Conservation (phyloP, 2,797 vertebrate genomes). For the Hydrocynus forskahlii region DNA sequence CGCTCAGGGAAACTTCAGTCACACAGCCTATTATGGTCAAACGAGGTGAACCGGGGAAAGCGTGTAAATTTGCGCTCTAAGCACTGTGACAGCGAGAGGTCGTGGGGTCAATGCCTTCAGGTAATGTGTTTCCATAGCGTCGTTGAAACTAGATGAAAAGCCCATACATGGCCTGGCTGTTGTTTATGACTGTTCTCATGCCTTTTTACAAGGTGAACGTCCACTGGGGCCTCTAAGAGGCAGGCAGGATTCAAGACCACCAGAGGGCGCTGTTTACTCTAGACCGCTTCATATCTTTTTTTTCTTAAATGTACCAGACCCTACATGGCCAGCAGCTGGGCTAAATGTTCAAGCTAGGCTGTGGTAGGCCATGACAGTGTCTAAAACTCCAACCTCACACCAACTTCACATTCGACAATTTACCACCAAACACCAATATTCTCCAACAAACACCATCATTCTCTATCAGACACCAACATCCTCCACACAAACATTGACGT, state of each 20-base stretch:
- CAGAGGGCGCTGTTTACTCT: constrained; percentile 2
- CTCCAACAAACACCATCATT: background rate
- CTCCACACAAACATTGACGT: background rate
- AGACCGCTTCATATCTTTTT: background rate
- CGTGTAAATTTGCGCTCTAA: constrained; percentile 77
- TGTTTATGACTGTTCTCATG: constrained; percentile 70
- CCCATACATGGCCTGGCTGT: constrained; percentile 80
- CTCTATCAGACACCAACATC: background rate
- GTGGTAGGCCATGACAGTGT: background rate
- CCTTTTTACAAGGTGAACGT: constrained; percentile 24
- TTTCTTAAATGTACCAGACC: constrained; percentile 16
- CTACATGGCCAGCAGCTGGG: constrained; percentile 16
- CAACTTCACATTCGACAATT: background rate
- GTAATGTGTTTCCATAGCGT: constrained; percentile 82
- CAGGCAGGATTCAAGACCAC: background rate
- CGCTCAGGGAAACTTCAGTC: constrained; percentile 74
- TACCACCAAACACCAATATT: background rate
- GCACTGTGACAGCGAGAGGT: constrained; percentile 75
- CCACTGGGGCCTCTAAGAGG: background rate
- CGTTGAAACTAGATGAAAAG: constrained; percentile 69
- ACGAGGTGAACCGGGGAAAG: constrained; percentile 65
- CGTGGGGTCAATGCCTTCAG: constrained; percentile 71
- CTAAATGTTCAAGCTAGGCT: background rate
- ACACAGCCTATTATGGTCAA: constrained; percentile 83
- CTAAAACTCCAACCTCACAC: background rate